These are phyloP conservation scores for Aphelenchoides avenae DNA, from an alignment of 1,140 invertebrate species.

Conservation along the genomic window DNA sequence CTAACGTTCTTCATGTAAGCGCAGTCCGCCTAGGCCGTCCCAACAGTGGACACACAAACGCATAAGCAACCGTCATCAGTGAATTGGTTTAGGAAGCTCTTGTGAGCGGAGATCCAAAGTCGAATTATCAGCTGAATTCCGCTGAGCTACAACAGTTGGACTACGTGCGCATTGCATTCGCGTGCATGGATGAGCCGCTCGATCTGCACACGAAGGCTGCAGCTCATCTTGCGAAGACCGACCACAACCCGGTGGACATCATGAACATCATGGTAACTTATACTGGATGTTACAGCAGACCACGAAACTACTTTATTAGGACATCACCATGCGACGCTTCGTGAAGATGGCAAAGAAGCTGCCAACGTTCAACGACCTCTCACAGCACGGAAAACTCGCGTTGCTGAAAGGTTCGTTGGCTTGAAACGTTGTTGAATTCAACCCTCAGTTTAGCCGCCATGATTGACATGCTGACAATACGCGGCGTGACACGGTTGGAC, in stretches of 20 bases:
- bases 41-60: too few relatives aligned
- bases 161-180: conserved; percentile 36
- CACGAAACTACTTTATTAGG: too few relatives aligned
- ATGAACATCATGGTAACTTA: conserved; percentile 47
- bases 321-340: conserved; percentile 53
- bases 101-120: conserved; percentile 16
- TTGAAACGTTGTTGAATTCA: conserved; percentile 3
- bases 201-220: conserved; percentile 8
- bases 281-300: conserved; percentile 6
- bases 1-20: too few relatives aligned
- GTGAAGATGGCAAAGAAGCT: conserved; percentile 55
- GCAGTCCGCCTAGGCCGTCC: too few relatives aligned
- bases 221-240: conserved; percentile 18
- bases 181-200: conserved; percentile 41
- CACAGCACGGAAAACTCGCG: conserved; percentile 49
- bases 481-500: conserved; percentile 44
- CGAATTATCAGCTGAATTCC: conserved; percentile 38
- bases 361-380: conserved; percentile 45
- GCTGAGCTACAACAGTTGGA: conserved; percentile 41
- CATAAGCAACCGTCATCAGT: too few relatives aligned
- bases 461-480: conserved; percentile 50
- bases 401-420: conserved; percentile 72
- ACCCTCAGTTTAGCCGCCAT: conserved; percentile 34
- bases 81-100: conserved; percentile 1
- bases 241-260: conserved; percentile 47